Conservation (phyloP, 2,113 vertebrate genomes). For the Echinops telfairi region DNA sequence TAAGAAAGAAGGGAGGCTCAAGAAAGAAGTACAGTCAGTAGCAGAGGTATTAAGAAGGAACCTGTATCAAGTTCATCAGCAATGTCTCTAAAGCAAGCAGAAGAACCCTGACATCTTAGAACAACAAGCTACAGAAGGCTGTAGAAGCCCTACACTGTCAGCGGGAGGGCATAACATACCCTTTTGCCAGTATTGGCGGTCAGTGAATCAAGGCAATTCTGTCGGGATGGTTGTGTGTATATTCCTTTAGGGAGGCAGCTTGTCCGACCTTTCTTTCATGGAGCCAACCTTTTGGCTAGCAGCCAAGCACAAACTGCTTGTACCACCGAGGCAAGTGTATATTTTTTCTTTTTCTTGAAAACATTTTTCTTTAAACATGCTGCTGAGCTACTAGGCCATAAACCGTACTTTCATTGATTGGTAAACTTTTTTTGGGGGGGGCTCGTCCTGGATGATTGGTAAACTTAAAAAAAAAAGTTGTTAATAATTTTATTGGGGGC, state of each 20-base stretch:
- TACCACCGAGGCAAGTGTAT: not conserved
- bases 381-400: constrained; percentile 1
- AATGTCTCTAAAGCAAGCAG: not conserved
- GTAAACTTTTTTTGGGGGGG: no score
- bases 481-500: no score
- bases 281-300: not conserved
- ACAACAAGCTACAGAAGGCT: not conserved
- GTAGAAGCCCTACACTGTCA: no score
- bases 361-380: constrained; percentile 15
- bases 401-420: not conserved
- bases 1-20: not conserved
- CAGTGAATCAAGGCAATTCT: no score
- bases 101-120: not conserved
- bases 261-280: not conserved
- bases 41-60: not conserved
- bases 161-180: no score
- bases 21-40: not conserved
- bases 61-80: not conserved
- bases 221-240: not conserved
- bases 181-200: no score
- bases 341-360: no score
- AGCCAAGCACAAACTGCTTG: not conserved
- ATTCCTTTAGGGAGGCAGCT: not conserved
- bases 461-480: no score
- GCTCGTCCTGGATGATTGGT: no score